Base-by-base conservation (phyloP, 1,140 invertebrate species). In the Artemia franciscana region DNA sequence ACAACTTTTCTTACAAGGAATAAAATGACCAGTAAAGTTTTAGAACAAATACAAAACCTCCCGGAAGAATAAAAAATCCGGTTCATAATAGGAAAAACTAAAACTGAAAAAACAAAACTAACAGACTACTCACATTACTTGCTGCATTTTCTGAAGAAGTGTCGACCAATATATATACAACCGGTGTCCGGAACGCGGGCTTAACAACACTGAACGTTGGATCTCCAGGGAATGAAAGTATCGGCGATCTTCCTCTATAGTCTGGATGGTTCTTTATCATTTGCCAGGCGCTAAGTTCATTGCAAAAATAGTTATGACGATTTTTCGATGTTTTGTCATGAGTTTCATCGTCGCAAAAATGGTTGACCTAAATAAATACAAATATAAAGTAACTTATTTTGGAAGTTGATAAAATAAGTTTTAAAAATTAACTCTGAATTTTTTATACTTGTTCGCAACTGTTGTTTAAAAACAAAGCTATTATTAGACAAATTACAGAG, bases 221-320 rank as follows among this genome's bases (percentile, higher is more conserved):
- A 3, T 51, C 39, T 15, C 12, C 12, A 1, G 62, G 26, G 26
- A 26, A 18, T n/a, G 4, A n/a, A 23, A 24, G 5, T 25, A 59
- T 5, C 5, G 56, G 56, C n/a, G 4, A 7, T 9, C 26, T 12
- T 9, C 28, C 24, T 24, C 1, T 21, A 9, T 58, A 58, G n/a
- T 63, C 62, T 27, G 51, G 56, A 58, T 60, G 58, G 4, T 58
- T 26, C 56, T 9, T 24, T 15, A 63, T 58, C 5, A 63, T 23
- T 26, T 56, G 28, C 25, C 57, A 26, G 23, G 26, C 26, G 24
- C 62, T 63, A 5, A 51, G 62, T 24, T 63, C 58, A 18, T 26
- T 23, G 26, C 62, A 63, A 18, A 26, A 63, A 57, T 58, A 58
- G 58, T 63, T 63, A 21, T 63, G 62, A 27, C 26, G 57, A 57